A percentile compares a stretch with the other conserved stretches of the same genome.
Conservation (phyloP, 92 coral and sea anemone genomes). For the Zoanthus gigantus region DNA sequence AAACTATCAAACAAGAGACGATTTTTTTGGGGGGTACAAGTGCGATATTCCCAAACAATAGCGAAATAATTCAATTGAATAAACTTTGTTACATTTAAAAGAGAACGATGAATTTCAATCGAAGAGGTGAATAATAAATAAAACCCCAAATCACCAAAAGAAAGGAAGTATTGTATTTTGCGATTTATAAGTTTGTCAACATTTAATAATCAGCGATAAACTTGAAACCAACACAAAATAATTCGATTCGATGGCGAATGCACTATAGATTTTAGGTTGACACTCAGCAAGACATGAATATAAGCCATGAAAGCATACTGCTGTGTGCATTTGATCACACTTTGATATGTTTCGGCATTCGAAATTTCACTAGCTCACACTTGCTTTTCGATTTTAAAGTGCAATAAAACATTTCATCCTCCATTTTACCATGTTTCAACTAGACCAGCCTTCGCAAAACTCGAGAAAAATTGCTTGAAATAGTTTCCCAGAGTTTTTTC, state of each 20-base stretch:
- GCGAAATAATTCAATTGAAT: background rate
- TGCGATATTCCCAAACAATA: background rate
- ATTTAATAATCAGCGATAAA: background rate
- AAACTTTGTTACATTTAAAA: background rate
- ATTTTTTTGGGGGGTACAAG: background rate
- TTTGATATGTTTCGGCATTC: background rate
- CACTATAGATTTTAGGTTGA: background rate
- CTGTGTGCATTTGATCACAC: background rate
- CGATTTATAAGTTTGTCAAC: background rate
- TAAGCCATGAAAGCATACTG: background rate
- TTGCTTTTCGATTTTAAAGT: background rate
- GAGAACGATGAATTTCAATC: background rate
- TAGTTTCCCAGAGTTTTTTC: background rate
- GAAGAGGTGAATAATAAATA: background rate
- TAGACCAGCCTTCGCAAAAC: background rate
- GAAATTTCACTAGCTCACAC: background rate
- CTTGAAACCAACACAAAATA: background rate
- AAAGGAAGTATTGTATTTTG: background rate
- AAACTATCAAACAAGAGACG: background rate
- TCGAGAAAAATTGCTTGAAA: conserved; percentile 9
- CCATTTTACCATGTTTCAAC: background rate
- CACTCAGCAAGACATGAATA: background rate
- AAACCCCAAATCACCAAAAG: background rate
- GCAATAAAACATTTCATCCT: background rate
- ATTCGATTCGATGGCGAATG: background rate